phyloP scores from a whole-genome alignment of 2,113 vertebrate genomes.

The Charadrius vociferus region DNA sequence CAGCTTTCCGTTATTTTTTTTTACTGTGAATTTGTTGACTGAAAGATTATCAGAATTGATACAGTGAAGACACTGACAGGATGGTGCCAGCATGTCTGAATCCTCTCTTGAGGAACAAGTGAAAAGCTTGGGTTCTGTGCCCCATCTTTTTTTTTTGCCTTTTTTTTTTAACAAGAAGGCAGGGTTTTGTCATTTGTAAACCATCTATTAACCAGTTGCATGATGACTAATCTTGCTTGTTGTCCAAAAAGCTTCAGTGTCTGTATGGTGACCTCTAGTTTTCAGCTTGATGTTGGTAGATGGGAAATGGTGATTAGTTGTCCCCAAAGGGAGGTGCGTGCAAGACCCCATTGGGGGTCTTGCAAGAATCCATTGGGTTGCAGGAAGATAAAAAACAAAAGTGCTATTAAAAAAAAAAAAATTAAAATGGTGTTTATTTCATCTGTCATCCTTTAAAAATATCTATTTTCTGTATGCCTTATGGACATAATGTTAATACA shows the following conservation, averaged over 20 bases:
- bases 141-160: background rate
- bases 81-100: background rate
- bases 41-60: background rate
- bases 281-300: background rate
- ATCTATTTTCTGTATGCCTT: background rate
- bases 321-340: fast-evolving
- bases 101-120: background rate
- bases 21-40: background rate
- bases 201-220: background rate
- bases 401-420: background rate
- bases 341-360: background rate
- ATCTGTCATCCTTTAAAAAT: background rate
- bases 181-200: background rate
- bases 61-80: background rate
- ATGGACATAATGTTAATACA: background rate
- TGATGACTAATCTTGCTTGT: background rate
- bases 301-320: background rate
- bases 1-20: background rate
- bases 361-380: background rate
- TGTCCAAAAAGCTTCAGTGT: background rate
- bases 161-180: no score
- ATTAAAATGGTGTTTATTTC: background rate
- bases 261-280: background rate
- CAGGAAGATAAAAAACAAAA: background rate
- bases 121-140: background rate